phyloP scores from a whole-genome alignment of 2,113 vertebrate species.

The Anolis sagrei region DNA sequence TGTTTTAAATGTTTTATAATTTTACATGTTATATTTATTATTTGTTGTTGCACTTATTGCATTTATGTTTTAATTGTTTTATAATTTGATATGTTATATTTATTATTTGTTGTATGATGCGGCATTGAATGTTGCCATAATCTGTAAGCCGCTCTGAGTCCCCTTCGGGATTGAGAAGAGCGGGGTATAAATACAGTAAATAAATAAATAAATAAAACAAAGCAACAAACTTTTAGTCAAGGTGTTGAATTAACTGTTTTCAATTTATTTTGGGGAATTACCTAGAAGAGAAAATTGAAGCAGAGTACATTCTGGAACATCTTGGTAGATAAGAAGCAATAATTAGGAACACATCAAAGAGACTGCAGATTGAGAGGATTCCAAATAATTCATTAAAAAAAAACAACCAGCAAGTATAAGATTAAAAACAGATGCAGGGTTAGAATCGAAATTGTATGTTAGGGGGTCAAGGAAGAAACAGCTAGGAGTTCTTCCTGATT shows the following conservation, averaged over 20 bases:
- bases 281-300: background rate
- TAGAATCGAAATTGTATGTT: background rate
- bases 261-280: background rate
- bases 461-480: background rate
- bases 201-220: too few species aligned
- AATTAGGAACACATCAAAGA: conserved; percentile 22
- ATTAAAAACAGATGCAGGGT: conserved; percentile 5
- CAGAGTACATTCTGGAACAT: background rate
- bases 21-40: too few species aligned
- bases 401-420: background rate
- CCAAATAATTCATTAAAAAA: background rate
- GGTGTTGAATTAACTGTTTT: background rate
- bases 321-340: background rate
- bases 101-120: too few species aligned
- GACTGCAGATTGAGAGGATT: background rate
- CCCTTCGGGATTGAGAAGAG: too few species aligned
- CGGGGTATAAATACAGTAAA: too few species aligned
- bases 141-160: too few species aligned
- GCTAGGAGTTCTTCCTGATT: background rate
- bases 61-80: too few species aligned
- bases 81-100: too few species aligned
- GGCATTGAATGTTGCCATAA: too few species aligned
- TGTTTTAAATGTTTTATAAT: too few species aligned
- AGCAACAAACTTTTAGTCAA: background rate
- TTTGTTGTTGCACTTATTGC: too few species aligned